Evolutionary conservation across 2,113 vertebrate genomes (phyloP).

Genomic region (Mus spicilegus): DNA sequence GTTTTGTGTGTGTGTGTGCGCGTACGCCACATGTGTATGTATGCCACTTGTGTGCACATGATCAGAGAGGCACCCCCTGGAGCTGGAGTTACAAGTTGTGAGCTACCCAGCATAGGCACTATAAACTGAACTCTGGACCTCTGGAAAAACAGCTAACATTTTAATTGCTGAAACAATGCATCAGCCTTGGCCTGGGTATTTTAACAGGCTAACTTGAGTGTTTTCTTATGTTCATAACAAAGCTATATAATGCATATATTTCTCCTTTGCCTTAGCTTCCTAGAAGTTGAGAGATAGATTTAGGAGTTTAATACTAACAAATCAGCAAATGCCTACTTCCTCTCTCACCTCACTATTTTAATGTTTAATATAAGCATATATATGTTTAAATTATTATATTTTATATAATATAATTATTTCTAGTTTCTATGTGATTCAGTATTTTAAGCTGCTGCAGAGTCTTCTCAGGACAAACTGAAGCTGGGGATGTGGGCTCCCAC

Average conservation of each 20-base stretch:
- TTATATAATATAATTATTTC: neutral
- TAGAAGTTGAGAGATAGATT: slow-evolving; percentile 21
- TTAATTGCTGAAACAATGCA: neutral
- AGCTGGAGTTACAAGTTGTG: neutral
- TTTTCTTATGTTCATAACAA: slow-evolving; percentile 12
- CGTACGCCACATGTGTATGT: neutral
- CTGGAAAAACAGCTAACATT: neutral
- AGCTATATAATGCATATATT: neutral
- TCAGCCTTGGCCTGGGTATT: neutral
- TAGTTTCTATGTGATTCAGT: neutral
- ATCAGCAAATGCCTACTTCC: neutral
- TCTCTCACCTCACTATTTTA: neutral
- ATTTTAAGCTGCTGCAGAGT: slow-evolving; percentile 9
- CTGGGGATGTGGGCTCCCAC: neutral
- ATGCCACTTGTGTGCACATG: neutral
- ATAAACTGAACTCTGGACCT: neutral
- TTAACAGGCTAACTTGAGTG: slow-evolving; percentile 18
- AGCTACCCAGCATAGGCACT: neutral
- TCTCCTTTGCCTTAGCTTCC: slow-evolving; percentile 16
- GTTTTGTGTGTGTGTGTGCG: neutral
- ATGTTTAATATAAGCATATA: neutral
- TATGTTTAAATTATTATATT: neutral
- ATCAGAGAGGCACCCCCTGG: neutral
- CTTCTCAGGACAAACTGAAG: neutral
- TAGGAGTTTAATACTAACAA: neutral